phyloP scores from a whole-genome alignment of 1,140 invertebrate genomes.

The Papilio machaon region DNA sequence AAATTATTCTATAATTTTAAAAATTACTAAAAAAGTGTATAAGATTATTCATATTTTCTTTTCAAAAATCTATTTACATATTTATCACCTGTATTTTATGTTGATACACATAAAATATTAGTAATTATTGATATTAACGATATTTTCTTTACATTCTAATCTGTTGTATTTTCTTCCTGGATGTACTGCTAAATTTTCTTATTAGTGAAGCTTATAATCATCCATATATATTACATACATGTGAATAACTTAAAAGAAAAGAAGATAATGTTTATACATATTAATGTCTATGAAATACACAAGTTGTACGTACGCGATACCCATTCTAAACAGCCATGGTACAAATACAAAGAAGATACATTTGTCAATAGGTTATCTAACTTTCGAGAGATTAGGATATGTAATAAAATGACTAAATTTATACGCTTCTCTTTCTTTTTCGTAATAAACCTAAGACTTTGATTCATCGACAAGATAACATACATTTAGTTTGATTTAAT shows the following conservation, averaged over 20 bases:
- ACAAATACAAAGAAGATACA: neutral
- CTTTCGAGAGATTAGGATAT: neutral
- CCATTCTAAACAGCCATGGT: neutral
- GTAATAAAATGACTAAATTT: neutral
- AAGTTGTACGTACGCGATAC: neutral
- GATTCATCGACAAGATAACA: neutral
- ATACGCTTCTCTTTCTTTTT: neutral
- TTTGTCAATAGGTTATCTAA: slow-evolving; percentile 21
- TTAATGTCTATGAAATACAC: too few species aligned
- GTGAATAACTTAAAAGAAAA: neutral
- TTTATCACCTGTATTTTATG: neutral
- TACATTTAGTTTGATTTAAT: too few species aligned
- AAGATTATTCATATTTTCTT: neutral
- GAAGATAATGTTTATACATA: too few species aligned
- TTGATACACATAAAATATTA: neutral
- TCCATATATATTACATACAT: neutral
- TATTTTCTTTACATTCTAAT: neutral
- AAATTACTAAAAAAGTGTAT: too few species aligned
- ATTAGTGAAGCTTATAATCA: neutral
- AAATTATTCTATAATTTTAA: too few species aligned
- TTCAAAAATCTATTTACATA: neutral
- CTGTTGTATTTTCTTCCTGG: neutral
- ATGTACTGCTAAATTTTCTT: neutral
- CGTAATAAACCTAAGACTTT: neutral
- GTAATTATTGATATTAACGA: too few species aligned